Conservation (phyloP, 2,888 invertebrate genomes). For the Conops quadrifasciatus region DNA sequence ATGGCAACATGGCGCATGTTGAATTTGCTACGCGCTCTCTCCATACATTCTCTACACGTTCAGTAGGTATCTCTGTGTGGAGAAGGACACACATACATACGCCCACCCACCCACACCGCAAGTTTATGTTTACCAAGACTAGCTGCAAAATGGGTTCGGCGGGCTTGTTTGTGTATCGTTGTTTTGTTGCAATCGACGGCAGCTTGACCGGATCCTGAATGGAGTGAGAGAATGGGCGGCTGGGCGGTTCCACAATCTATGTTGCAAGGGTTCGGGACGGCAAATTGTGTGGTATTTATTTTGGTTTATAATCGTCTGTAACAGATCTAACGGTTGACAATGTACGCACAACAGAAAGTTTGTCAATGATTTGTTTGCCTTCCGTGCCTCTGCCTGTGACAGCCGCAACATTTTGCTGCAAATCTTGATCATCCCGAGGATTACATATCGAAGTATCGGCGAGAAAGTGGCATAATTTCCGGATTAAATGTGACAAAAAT, state of each 20-base stretch:
- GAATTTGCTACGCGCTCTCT: background rate
- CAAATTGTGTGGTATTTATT: conserved; percentile 19
- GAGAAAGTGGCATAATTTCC: background rate
- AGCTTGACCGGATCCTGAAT: background rate
- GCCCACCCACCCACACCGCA: too few relatives aligned
- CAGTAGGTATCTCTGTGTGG: background rate
- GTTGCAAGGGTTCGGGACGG: background rate
- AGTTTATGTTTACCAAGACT: background rate
- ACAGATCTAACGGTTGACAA: conserved; percentile 26
- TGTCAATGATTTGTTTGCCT: background rate
- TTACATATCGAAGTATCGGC: background rate
- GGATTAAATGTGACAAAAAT: conserved; percentile 4
- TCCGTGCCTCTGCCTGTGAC: background rate
- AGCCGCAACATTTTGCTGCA: background rate
- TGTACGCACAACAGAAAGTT: background rate
- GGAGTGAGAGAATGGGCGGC: too few relatives aligned
- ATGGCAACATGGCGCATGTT: conserved; percentile 3
- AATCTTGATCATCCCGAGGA: background rate
- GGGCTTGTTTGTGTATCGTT: too few relatives aligned
- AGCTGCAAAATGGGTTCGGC: background rate
- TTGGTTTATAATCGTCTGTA: conserved; percentile 23
- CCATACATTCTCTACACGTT: background rate
- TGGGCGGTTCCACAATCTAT: background rate
- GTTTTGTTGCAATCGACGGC: background rate
- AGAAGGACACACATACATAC: background rate